Conservation (phyloP, 2,888 invertebrate species). For the Drosophila aldrichi region DNA sequence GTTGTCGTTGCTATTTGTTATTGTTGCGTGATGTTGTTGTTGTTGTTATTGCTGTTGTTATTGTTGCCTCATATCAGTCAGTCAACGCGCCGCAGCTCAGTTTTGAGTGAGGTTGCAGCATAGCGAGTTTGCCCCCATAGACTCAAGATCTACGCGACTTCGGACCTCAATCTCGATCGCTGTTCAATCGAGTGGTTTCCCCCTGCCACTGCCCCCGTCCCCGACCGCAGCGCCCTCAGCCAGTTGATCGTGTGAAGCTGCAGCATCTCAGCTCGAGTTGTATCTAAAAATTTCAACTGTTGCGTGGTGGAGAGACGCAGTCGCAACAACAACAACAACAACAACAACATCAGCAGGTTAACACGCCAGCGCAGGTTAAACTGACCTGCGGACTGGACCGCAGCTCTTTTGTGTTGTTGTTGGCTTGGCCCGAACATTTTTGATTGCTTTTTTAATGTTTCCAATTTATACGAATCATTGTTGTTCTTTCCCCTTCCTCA, state of each 20-base stretch:
- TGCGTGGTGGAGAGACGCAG: conserved; percentile 60
- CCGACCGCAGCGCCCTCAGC: background rate
- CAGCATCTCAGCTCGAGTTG: conserved; percentile 40
- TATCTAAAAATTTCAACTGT: conserved; percentile 55
- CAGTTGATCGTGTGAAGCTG: conserved; percentile 70
- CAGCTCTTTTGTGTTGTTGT: conserved; percentile 47
- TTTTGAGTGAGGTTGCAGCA: conserved; percentile 73
- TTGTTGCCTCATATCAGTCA: conserved; percentile 74
- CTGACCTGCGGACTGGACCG: conserved; percentile 66
- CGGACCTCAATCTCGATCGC: conserved; percentile 62
- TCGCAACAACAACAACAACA: conserved; percentile 29
- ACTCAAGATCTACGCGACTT: conserved; percentile 42
- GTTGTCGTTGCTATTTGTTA: conserved; percentile 27
- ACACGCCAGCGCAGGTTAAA: conserved; percentile 78
- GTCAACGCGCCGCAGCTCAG: conserved; percentile 70
- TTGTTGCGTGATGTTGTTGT: conserved; percentile 33
- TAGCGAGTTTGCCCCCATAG: conserved; percentile 47
- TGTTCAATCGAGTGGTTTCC: conserved; percentile 62
- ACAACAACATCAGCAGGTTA: conserved; percentile 65
- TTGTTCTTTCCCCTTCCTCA: conserved; percentile 59
- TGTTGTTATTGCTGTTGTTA: conserved; percentile 39
- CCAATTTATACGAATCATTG: conserved; percentile 81
- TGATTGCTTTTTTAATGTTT: conserved; percentile 79
- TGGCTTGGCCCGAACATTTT: conserved; percentile 78
- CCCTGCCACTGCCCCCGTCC: background rate